phyloP scores from a whole-genome alignment of 2,888 invertebrate genomes.

The Phalangium opilio region DNA sequence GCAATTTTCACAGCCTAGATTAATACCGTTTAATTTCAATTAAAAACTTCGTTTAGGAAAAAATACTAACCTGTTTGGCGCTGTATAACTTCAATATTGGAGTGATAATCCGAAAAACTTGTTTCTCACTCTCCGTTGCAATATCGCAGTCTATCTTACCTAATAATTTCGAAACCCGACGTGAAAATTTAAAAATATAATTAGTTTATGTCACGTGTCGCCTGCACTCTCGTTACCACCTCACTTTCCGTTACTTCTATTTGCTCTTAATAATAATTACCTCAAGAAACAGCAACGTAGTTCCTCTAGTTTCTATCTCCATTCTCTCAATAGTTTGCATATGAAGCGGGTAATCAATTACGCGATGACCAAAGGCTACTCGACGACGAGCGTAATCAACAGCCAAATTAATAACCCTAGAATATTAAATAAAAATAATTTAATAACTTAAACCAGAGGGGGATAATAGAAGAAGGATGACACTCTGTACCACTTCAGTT shows the following conservation, averaged over 20 bases:
- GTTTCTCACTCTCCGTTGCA: slow-evolving; percentile 30
- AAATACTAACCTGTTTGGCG: slow-evolving; percentile 33
- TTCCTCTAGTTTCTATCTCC: slow-evolving; percentile 38
- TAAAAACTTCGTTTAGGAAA: no score
- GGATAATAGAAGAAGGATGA: no score
- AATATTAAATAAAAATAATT: slow-evolving; percentile 10
- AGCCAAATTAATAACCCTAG: slow-evolving; percentile 35
- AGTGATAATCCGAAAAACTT: slow-evolving; percentile 36
- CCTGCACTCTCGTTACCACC: no score
- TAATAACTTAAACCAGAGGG: no score
- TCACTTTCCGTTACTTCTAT: no score
- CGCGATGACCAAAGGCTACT: slow-evolving; percentile 35
- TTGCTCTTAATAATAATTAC: slow-evolving; percentile 2
- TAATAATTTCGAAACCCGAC: slow-evolving; percentile 25
- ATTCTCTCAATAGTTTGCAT: slow-evolving; percentile 36
- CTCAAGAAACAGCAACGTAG: slow-evolving; percentile 35
- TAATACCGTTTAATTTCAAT: no score
- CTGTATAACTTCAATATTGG: slow-evolving; percentile 40
- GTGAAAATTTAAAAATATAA: no score
- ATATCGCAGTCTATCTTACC: slow-evolving; percentile 32
- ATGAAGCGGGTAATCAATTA: slow-evolving; percentile 38
- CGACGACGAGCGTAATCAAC: slow-evolving; percentile 37
- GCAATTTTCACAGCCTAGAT: slow-evolving; percentile 32
- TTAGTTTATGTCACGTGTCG: no score
- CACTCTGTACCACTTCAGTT: no score